Percentiles rank a stretch among this genome's conserved stretches.
These are phyloP conservation scores for Orchestia grillus DNA, from an alignment of 1,140 invertebrate species.

Conservation along the genomic window DNA sequence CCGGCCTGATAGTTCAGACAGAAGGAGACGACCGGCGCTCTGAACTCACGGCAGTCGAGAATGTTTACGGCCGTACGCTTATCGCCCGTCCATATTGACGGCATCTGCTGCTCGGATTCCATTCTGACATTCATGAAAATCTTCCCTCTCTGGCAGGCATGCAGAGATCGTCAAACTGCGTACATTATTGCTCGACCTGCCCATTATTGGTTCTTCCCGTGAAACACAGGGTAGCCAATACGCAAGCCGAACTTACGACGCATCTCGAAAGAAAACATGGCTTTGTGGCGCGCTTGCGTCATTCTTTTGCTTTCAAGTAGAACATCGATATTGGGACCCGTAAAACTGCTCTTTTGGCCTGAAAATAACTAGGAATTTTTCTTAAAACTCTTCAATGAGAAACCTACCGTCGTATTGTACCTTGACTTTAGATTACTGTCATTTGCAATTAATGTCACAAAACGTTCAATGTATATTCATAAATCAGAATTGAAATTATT, in stretches of 20 bases:
- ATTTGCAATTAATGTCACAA: too few relatives aligned
- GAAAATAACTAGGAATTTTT: background rate
- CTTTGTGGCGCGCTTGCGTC: background rate
- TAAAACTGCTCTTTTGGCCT: background rate
- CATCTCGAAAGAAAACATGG: background rate
- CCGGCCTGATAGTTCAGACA: background rate
- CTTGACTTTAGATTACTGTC: too few relatives aligned
- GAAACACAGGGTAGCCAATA: background rate
- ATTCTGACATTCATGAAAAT: background rate
- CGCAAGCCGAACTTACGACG: background rate
- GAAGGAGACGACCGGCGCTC: background rate
- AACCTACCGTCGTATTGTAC: too few relatives aligned
- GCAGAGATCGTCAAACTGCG: constrained; percentile 5
- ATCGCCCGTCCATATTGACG: background rate
- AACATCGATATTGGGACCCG: background rate
- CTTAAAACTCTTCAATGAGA: too few relatives aligned
- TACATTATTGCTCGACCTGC: background rate
- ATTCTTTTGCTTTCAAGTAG: background rate
- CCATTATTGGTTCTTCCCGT: background rate
- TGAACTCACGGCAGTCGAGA: background rate
- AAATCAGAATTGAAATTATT: too few relatives aligned
- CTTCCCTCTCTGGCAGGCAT: background rate
- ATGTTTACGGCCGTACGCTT: background rate
- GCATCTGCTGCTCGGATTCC: constrained; percentile 17
- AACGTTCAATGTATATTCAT: too few relatives aligned